Conservation (phyloP, 1,140 invertebrate species). For the honey bee (Apis mellifera) region DNA sequence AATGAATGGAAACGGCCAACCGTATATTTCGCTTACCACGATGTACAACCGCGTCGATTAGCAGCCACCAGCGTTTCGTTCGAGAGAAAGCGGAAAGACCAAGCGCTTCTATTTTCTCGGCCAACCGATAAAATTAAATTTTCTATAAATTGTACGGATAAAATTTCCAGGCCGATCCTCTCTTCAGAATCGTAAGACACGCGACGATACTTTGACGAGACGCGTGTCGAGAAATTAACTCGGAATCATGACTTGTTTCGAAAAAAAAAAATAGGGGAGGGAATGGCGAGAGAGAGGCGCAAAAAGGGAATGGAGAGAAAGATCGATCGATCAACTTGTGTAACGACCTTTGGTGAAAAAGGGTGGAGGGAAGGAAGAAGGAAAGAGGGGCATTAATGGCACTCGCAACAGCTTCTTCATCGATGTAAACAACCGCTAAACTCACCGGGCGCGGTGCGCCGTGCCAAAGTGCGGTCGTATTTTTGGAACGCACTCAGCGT, state of each 20-base stretch:
- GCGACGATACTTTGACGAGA: too few relatives aligned
- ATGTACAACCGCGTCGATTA: neutral
- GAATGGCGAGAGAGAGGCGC: neutral
- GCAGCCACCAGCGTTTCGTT: neutral
- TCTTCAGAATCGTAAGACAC: too few relatives aligned
- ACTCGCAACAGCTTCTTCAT: conserved; percentile 76
- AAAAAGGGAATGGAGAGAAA: neutral
- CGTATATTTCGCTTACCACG: conserved; percentile 10
- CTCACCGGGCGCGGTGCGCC: conserved; percentile 55
- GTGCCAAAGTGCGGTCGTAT: conserved; percentile 74
- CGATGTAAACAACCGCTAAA: conserved; percentile 77
- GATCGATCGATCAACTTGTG: neutral
- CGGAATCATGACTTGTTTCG: too few relatives aligned
- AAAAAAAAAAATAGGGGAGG: too few relatives aligned
- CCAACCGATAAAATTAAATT: too few relatives aligned
- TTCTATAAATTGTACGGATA: too few relatives aligned
- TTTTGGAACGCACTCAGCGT: conserved; percentile 74
- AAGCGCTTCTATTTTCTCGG: too few relatives aligned
- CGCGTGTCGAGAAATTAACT: too few relatives aligned
- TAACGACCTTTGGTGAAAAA: neutral
- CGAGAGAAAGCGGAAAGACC: too few relatives aligned
- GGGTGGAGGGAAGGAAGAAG: conserved; percentile 59
- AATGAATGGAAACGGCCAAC: conserved; percentile 32
- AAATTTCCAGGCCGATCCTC: too few relatives aligned
- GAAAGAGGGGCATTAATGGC: conserved; percentile 70